Conservation (phyloP, 2,888 invertebrate genomes). For the Callinectes sapidus region DNA sequence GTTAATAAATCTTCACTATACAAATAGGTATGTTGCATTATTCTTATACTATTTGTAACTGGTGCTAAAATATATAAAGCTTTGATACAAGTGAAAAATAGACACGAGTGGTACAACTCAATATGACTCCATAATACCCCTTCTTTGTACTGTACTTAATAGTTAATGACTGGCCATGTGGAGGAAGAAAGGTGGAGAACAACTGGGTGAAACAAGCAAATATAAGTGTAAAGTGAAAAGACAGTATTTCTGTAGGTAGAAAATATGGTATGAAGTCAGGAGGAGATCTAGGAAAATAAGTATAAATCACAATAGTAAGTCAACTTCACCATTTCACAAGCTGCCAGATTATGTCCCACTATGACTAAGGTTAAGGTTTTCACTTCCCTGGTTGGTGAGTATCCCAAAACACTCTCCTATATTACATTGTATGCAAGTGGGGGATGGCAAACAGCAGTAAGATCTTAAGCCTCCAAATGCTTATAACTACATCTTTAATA, state of each 20-base stretch:
- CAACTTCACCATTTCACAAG: not conserved
- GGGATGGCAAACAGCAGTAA: not conserved
- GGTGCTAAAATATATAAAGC: slow-evolving; percentile 7
- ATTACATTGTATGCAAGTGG: not conserved
- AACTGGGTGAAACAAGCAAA: not conserved
- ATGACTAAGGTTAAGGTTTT: not conserved
- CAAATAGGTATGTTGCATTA: not conserved
- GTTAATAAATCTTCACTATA: not conserved
- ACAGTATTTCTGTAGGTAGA: too few relatives aligned
- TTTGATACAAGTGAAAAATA: not conserved
- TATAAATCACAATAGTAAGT: not conserved
- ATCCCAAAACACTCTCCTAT: not conserved
- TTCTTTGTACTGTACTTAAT: slow-evolving; percentile 8
- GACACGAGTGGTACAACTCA: not conserved
- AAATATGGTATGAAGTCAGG: not conserved
- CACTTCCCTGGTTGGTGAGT: not conserved
- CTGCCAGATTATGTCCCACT: not conserved
- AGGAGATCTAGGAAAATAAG: not conserved
- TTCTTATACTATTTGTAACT: not conserved
- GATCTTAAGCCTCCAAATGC: not conserved
- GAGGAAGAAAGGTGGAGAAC: not conserved
- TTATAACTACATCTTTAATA: not conserved
- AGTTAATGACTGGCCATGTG: not conserved
- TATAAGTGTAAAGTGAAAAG: not conserved
- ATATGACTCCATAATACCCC: not conserved